Base-by-base conservation (phyloP, 2,113 vertebrate genomes). In the Pelobates fuscus region DNA sequence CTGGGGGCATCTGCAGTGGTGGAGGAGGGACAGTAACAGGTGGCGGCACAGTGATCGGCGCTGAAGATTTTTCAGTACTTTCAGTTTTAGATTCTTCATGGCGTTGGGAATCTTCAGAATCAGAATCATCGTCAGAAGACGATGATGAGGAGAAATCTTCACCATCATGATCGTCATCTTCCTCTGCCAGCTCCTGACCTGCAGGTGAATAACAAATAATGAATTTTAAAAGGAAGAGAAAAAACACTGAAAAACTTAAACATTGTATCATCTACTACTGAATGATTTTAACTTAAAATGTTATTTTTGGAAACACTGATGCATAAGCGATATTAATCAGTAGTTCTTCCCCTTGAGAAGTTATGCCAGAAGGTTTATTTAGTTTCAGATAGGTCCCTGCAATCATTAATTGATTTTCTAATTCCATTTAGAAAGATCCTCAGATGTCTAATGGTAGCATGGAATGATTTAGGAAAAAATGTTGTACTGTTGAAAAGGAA, bases 141-240 rank as follows among this genome's bases (percentile, higher is more conserved):
- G 91, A 91, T 0, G 92, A 88, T 73, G 90, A 89, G 32, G 90
- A 91, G 80, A 89, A 92, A 27, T 93, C 92, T 30, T 95, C 96
- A 24, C 96, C 94, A 73, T 97, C 96, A 15, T 91, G 88, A 8
- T 97, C 96, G 14, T 90, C 86, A 3, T 87, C 90, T 41, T 96
- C 96, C 77, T 98, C 97, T 30, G 95, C 95, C 74, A 99, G 87
- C 65, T 97, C 96, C 83, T 99, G 97, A 78, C 97, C 97, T 98
- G 80, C 26, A 88, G 78, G 58, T 15, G 29, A 63, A 37, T 20
- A 63, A 63, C 25, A 58, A 3, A 1, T 1, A 12, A 58, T 8
- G 10, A 20, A 7, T 54, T 21, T 5, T 21, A 6, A 54, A 54
- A 54, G n/a, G 49, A 54, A 18, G 49, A 20, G 14, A 7, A 54